Base-by-base conservation (phyloP, 2,888 invertebrate species). In the Heliconius sara region DNA sequence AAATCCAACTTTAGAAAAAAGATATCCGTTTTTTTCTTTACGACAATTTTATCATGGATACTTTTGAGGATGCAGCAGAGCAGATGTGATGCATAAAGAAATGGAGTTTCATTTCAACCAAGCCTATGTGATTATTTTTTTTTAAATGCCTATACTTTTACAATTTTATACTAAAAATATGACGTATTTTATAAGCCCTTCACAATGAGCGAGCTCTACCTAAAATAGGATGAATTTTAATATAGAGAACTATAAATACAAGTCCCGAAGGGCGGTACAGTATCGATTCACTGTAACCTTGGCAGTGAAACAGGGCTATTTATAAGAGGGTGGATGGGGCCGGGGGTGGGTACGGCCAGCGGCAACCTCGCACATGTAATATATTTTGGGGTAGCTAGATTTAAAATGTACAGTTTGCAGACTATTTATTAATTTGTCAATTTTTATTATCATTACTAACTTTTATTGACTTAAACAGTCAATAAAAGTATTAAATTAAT, bases 301-400 rank as follows among this genome's bases (percentile, higher is more conserved):
- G 92, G 91, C 92, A 91, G 88, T 92, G 91, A 90, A 91, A 91
- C 91, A 87, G 91, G 86, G 82, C 89, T 91, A 91, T 91, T 91
- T 91, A 90, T 91, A 91, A 80, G 76, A 27, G 43, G 74, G 72
- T 13, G 75, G 77, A 67, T 43, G 80, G 19, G 52, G 77, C 68
- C 68, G 79, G 74, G 82, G 75, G 67, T 39, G 75, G 79, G 65
- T 81, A 66, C 79, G 75, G 76, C 76, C 66, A 30, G 76, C 81
- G 43, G 25, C 43, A 25, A n/a, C 9, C n/a, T n/a, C 57, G 57
- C n/a, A 34, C 34, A n/a, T 25, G 25, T 34, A 60, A 60, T 60
- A 34, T 57, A 34, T 34, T 73, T 73, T 73, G 57, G 73, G 34
- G 73, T 73, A 34, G 30, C 10, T 73, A 72, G 10, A 60, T 60